A percentile compares a stretch with the other conserved stretches of the same genome.
Conservation (phyloP, 2,888 invertebrate genomes). For the Thecocarcelia acutangulata region DNA sequence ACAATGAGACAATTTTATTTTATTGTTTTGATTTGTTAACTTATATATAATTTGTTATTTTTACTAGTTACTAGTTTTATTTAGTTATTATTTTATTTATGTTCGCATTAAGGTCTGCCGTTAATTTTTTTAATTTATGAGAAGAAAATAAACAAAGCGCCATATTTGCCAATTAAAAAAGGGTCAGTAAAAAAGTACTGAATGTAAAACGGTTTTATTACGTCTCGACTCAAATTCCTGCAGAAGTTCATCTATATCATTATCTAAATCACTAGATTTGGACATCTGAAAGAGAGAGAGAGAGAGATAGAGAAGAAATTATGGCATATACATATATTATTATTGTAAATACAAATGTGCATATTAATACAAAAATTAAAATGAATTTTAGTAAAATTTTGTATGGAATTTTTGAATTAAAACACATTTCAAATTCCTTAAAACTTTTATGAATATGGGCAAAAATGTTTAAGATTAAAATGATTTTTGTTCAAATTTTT, state of each 20-base stretch:
- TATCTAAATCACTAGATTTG: constrained; percentile 95
- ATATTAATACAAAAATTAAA: too few species aligned
- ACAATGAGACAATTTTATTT: constrained; percentile 36
- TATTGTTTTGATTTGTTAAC: constrained; percentile 44
- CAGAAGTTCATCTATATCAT: constrained; percentile 97
- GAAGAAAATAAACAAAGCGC: not conserved
- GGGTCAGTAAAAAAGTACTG: constrained; percentile 94
- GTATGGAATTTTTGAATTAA: too few species aligned
- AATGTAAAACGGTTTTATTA: constrained; percentile 93
- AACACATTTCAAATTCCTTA: too few species aligned
- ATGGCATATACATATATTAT: too few species aligned
- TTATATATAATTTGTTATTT: constrained; percentile 44
- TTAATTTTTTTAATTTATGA: constrained; percentile 16
- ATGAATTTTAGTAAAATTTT: too few species aligned
- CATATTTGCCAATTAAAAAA: constrained; percentile 20
- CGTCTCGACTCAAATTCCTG: constrained; percentile 96
- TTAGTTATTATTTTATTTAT: constrained; percentile 14
- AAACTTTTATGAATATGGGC: too few species aligned
- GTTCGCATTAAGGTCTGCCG: constrained; percentile 9
- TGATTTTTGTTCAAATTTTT: too few species aligned
- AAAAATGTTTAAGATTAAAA: too few species aligned
- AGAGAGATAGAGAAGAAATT: constrained; percentile 43
- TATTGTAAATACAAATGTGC: too few species aligned
- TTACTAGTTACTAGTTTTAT: constrained; percentile 33
- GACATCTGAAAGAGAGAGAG: constrained; percentile 83